These are phyloP conservation scores for Acromyrmex echinatior DNA, from an alignment of 1,140 invertebrate genomes.

Conservation along the genomic window DNA sequence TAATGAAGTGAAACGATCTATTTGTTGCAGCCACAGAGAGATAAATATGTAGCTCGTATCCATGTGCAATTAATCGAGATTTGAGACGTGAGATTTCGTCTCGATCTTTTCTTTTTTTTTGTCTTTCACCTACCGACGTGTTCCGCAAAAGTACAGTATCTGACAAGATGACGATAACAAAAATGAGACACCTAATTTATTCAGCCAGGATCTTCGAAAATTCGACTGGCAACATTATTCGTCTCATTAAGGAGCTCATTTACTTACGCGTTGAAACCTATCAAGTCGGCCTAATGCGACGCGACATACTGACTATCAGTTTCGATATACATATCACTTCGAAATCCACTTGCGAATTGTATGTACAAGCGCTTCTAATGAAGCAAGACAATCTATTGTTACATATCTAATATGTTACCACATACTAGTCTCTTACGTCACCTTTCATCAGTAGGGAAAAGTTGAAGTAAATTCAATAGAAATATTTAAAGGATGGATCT, in stretches of 20 bases:
- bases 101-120: slow-evolving; percentile 26
- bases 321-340: neutral
- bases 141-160: slow-evolving; percentile 2
- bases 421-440: slow-evolving; percentile 25
- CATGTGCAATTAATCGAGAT: slow-evolving; percentile 10
- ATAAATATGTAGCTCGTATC: slow-evolving; percentile 28
- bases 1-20: slow-evolving; percentile 72
- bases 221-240: slow-evolving; percentile 20
- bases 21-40: slow-evolving; percentile 13
- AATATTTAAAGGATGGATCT: too few species aligned
- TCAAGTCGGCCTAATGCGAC: slow-evolving; percentile 14
- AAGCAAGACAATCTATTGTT: slow-evolving; percentile 56
- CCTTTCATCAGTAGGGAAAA: slow-evolving; percentile 34
- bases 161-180: slow-evolving; percentile 37
- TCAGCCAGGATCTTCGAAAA: neutral
- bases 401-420: slow-evolving; percentile 19
- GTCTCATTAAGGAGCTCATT: slow-evolving; percentile 43
- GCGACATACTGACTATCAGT: neutral
- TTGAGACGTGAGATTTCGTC: neutral
- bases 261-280: slow-evolving; percentile 38
- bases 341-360: neutral
- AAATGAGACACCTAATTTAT: slow-evolving; percentile 56
- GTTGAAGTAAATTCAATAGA: too few species aligned
- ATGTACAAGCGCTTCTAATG: slow-evolving; percentile 9
- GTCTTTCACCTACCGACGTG: neutral